Conservation (phyloP, 2,113 vertebrate genomes). For the Argyrosomus japonicus region DNA sequence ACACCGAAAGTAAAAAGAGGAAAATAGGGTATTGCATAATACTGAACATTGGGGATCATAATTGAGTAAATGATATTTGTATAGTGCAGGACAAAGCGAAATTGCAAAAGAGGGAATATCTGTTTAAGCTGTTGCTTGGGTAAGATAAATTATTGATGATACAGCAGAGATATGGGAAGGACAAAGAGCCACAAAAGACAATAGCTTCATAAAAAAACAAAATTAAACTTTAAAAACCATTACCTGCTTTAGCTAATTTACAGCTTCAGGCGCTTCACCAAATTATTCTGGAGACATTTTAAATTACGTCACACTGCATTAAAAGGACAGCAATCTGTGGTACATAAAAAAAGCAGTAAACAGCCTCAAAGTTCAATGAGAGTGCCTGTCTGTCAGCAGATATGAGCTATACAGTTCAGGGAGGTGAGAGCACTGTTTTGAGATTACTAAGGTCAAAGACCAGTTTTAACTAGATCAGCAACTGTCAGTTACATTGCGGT, state of each 20-base stretch:
- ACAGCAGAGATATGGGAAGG: too few relatives aligned
- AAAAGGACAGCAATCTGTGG: too few relatives aligned
- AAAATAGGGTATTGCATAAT: background rate
- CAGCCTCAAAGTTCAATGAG: constrained; percentile 12
- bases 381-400: constrained; percentile 5
- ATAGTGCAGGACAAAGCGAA: background rate
- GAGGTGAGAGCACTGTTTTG: background rate
- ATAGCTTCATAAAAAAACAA: background rate
- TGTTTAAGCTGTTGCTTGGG: too few relatives aligned
- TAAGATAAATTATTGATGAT: too few relatives aligned
- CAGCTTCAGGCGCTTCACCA: background rate
- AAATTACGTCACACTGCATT: too few relatives aligned
- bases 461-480: constrained; percentile 7
- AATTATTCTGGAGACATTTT: background rate
- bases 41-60: background rate
- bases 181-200: background rate
- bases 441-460: background rate
- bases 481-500: background rate
- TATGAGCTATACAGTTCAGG: background rate
- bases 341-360: constrained; percentile 22
- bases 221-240: background rate
- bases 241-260: background rate
- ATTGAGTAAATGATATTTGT: background rate
- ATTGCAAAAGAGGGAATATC: background rate
- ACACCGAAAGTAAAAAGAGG: background rate